Evolutionary conservation across 2,113 vertebrate species (phyloP).

Genomic region (Phylloscopus trochiloides): DNA sequence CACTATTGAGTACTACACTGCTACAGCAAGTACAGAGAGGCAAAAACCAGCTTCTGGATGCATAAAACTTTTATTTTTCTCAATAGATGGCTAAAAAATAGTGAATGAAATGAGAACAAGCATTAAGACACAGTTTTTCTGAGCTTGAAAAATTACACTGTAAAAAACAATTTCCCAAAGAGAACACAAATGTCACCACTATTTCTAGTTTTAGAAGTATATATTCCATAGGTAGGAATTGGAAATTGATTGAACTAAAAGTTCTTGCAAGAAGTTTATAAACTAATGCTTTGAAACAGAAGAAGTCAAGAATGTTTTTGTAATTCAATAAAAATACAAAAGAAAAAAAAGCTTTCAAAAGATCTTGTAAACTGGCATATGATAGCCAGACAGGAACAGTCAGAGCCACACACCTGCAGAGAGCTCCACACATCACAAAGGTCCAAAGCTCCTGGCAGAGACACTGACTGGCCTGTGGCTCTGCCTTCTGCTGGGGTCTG

Average conservation of each 20-base stretch:
- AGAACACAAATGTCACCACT: background rate
- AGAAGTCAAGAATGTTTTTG: background rate
- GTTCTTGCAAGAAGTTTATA: background rate
- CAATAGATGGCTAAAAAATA: background rate
- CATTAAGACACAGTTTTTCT: background rate
- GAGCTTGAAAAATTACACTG: background rate
- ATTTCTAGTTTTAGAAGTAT: background rate
- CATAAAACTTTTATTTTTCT: background rate
- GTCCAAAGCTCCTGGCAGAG: background rate
- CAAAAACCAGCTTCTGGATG: background rate
- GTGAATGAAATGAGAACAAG: background rate
- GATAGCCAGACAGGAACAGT: background rate
- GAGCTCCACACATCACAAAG: background rate
- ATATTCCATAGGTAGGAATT: accelerated
- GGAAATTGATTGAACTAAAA: background rate
- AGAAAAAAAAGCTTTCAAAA: background rate
- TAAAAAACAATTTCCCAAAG: background rate
- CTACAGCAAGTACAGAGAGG: background rate
- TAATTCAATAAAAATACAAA: background rate
- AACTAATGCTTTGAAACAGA: background rate
- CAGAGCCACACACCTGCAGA: background rate
- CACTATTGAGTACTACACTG: background rate
- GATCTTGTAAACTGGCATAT: background rate
- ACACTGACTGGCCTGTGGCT: background rate
- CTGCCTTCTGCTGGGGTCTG: background rate